Base-by-base conservation (phyloP, 2,888 invertebrate species). In the Trichogramma evanescens region DNA sequence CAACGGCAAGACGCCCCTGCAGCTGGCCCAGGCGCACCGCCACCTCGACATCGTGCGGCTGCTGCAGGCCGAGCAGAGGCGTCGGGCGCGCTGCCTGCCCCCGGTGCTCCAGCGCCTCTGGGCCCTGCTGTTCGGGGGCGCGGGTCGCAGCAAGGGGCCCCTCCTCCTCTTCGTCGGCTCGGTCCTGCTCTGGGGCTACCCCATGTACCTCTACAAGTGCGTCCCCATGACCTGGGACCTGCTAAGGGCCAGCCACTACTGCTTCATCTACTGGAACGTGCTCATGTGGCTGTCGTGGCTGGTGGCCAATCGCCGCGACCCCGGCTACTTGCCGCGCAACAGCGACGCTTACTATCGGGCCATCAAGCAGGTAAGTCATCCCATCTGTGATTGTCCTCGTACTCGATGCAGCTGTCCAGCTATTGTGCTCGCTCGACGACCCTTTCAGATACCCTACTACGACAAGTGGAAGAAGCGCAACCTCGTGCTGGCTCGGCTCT, bases 211-310 rank as follows among this genome's bases (percentile, higher is more conserved):
- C 70, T 86, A 94, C 64, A 84, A 91, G 86, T 93, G 93, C 69
- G 87, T 95, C 65, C 94, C 94, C 1, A 82, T 91, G 49, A 95
- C 94, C 0, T 95, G 94, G 94, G 89, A 93, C 73, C 86, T 91
- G 6, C 79, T 94, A 48, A 84, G 92, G 1, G 86, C 89, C 0
- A 91, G 91, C 0, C 94, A 95, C 76, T 91, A 94, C 71, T 88
- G 91, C 72, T 95, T 95, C 76, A 87, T 95, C 65, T 89, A 92
- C 72, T 89, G 92, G 89, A 95, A 95, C 77, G 82, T 86, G 5
- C 85, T 93, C 7, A 95, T 95, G 94, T 95, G 95, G 95, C 80
- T 94, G 7, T 91, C 92, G 70, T 92, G 95, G 89, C 84, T 92
- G 59, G 87, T 93, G 53, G 93, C 94, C 4, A 94, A 93, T 72